Evolutionary conservation across 2,888 invertebrate genomes (phyloP), one percentile per base, ranked within the genome.

Genomic region (Ormyrus rosae): DNA sequence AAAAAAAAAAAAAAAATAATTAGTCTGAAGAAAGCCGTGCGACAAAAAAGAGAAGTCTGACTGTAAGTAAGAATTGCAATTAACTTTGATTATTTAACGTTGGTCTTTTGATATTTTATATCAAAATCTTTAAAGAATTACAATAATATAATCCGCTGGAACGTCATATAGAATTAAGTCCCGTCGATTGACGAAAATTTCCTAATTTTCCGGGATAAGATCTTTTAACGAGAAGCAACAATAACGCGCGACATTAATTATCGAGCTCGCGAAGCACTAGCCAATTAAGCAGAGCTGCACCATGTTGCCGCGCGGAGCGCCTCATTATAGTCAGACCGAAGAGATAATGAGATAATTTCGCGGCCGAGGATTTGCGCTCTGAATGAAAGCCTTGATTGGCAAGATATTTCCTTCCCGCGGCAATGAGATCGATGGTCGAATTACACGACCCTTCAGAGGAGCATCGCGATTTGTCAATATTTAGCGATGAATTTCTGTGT

Each of bases 391-490:
- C 58, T 46, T 65, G 75, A 76, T 76, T 68, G 75, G 75, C 61
- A n/a, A 65, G 63, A 63, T 69, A 61, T 67, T 75, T 67, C 67
- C 60, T 34, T 34, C 34, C 34, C 34, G 34, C 34, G 50, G 50
- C 60, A 58, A 46, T 10, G 53, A 80, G 73, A 82, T 82, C 72
- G 80, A 80, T 75, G 80, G 77, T 46, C 76, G 73, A 82, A 80
- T 82, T 77, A 73, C 73, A 34, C 34, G 34, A 4, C 34, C 34
- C 34, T 34, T 34, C 34, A 34, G 34, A 34, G 34, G 2, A 34
- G 34, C 34, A 34, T 34, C 34, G 34, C 34, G 34, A 34, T 61
- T 61, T 71, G 60, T 71, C 71, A 68, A 68, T 68, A 56, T 68
- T 68, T 68, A 68, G 56, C 68, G 34, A 34, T 34, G 34, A 34